These are phyloP conservation scores for Erebia ligea DNA, from an alignment of 2,888 invertebrate species.

Conservation along the genomic window DNA sequence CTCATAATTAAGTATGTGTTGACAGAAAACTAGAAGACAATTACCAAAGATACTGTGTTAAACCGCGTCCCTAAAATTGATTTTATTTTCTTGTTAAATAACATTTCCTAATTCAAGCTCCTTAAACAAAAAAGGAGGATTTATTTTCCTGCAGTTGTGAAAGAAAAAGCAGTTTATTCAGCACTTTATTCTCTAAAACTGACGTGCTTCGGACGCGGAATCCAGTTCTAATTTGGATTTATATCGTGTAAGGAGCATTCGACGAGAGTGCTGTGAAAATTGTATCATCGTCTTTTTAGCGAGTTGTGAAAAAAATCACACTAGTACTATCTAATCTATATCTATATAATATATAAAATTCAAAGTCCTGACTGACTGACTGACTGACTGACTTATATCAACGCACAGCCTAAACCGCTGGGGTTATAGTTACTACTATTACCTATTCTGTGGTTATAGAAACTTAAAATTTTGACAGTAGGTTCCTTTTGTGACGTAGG, in stretches of 20 bases:
- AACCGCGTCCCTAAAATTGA: neutral
- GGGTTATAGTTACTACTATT: no score
- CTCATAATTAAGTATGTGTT: no score
- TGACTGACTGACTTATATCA: no score
- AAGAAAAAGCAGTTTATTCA: constrained; percentile 37
- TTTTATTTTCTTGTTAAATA: constrained; percentile 16
- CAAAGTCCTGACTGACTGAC: no score
- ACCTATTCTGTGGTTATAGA: no score
- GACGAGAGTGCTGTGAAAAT: constrained; percentile 66
- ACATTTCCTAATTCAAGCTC: constrained; percentile 8
- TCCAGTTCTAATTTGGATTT: constrained; percentile 68
- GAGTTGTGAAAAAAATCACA: no score
- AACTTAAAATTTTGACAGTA: no score
- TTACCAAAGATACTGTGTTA: neutral
- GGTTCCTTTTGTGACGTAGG: no score
- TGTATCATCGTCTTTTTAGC: constrained; percentile 60
- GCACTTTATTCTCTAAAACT: constrained; percentile 41
- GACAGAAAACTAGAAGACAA: neutral
- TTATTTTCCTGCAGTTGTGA: constrained; percentile 31
- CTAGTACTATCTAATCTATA: no score
- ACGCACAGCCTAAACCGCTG: no score
- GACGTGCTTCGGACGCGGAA: constrained; percentile 51
- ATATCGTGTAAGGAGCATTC: constrained; percentile 65
- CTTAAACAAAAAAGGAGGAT: constrained; percentile 8
- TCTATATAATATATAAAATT: no score